phyloP scores from a whole-genome alignment of 2,888 invertebrate species.

The Sialis fuliginosa region DNA sequence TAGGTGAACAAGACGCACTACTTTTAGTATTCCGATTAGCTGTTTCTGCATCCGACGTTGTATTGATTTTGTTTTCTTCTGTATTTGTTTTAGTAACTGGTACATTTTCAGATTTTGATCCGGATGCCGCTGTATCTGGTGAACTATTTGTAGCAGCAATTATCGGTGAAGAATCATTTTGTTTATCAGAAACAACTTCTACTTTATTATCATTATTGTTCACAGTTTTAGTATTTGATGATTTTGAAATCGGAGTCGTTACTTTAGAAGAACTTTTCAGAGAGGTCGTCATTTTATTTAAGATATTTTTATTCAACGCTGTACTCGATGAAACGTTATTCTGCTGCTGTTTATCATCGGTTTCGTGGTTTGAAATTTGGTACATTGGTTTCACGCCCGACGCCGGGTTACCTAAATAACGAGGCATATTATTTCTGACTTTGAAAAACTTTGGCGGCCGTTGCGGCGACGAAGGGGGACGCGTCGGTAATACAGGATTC shows the following conservation, averaged over 20 bases:
- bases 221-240: not conserved
- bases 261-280: not conserved
- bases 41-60: not conserved
- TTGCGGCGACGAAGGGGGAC: constrained; percentile 2
- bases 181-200: not conserved
- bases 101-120: not conserved
- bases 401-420: constrained; percentile 36
- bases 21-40: not conserved
- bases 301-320: not conserved
- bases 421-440: constrained; percentile 32
- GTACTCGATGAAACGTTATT: not conserved
- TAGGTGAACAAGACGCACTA: not conserved
- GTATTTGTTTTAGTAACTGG: not conserved
- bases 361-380: constrained; percentile 19
- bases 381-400: constrained; percentile 42
- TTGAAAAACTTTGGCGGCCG: constrained; percentile 39
- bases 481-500: constrained; percentile 35
- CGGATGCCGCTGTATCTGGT: not conserved
- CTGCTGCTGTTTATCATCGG: not conserved
- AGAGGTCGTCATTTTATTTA: not conserved
- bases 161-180: too few relatives aligned
- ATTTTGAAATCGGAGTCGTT: not conserved
- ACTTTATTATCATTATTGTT: not conserved
- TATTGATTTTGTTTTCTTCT: not conserved
- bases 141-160: not conserved